phyloP scores from a whole-genome alignment of 2,797 vertebrate species.

The Aldrovandia affinis region DNA sequence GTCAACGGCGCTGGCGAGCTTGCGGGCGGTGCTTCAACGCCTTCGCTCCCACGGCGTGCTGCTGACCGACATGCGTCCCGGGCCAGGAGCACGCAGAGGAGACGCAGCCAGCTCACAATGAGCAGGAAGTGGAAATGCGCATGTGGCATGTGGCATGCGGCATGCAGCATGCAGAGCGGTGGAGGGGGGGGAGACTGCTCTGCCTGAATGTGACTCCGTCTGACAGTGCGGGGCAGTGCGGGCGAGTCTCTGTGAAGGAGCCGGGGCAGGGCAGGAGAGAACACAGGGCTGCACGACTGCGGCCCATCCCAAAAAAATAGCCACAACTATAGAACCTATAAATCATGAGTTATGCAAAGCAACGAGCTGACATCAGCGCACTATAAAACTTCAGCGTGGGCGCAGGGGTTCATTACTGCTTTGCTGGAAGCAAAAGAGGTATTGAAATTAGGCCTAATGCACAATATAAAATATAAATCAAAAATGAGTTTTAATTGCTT shows the following conservation, averaged over 20 bases:
- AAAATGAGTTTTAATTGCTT: slow-evolving; percentile 11
- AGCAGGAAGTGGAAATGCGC: not conserved
- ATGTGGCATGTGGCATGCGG: too few relatives aligned
- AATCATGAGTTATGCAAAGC: slow-evolving; percentile 1
- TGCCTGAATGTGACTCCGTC: not conserved
- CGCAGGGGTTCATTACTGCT: not conserved
- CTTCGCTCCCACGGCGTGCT: not conserved
- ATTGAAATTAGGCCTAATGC: slow-evolving; percentile 12
- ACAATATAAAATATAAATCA: slow-evolving; percentile 16
- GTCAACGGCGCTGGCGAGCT: slow-evolving; percentile 13
- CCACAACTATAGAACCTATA: not conserved
- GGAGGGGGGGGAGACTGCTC: too few relatives aligned
- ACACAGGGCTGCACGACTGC: not conserved
- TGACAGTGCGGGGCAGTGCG: not conserved
- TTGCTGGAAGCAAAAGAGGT: slow-evolving; percentile 3
- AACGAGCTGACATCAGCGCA: slow-evolving; percentile 12
- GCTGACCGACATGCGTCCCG: not conserved
- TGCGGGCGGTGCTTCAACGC: not conserved
- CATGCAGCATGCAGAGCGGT: not conserved
- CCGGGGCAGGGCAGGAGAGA: not conserved
- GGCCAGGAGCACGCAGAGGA: not conserved
- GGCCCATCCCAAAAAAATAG: not conserved
- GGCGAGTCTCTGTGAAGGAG: not conserved
- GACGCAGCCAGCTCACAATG: not conserved
- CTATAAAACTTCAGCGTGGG: not conserved